Base-by-base conservation (phyloP, 2,113 vertebrate genomes). In the Pavo muticus region DNA sequence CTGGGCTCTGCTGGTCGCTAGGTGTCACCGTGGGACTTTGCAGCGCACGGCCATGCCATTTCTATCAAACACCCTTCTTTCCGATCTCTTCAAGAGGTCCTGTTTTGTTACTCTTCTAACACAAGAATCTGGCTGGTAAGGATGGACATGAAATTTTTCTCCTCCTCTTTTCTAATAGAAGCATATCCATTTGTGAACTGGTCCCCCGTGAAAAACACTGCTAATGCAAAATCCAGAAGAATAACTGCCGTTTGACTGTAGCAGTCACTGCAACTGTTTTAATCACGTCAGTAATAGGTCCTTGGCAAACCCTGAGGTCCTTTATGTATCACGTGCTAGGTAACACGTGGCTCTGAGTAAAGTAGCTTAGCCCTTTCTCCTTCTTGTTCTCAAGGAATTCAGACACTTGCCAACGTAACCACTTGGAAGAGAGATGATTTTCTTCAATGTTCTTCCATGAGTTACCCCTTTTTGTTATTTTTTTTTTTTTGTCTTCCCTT, bases 11-110 rank as follows among this genome's bases (percentile, higher is more conserved):
- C 45, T 32, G 77, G 82, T 88, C 95, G 87, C 76, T 97, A 97
- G 97, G 81, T 96, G 97, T 97, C 97, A 97, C 92, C 74, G 73
- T 17, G 78, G 76, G 24, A 94, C 96, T 59, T 45, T 57, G 2
- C 54, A 84, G 18, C n/a, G 23, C 6, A 59, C 3, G 25, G 30
- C 19, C 16, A 0, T 8, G 1, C 0, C 4, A 7, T 9, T 17
- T 42, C 39, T 18, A 47, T 23, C 6, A 44, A 57, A 8, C 21
- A 21, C 32, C 29, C 29, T 69, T 11, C 30, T 10, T 54, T 27
- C 52, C 2, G 4, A 9, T 19, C 14, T n/a, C 27, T 16, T 27
- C 20, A 4, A 18, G 15, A n/a, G 16, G 7, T 45, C 54, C 35
- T 11, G 29, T 3, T 27, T 39, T 12, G 14, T 54, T 81, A 24